Conservation (phyloP, 2,113 vertebrate genomes). For the Rutilus rutilus region DNA sequence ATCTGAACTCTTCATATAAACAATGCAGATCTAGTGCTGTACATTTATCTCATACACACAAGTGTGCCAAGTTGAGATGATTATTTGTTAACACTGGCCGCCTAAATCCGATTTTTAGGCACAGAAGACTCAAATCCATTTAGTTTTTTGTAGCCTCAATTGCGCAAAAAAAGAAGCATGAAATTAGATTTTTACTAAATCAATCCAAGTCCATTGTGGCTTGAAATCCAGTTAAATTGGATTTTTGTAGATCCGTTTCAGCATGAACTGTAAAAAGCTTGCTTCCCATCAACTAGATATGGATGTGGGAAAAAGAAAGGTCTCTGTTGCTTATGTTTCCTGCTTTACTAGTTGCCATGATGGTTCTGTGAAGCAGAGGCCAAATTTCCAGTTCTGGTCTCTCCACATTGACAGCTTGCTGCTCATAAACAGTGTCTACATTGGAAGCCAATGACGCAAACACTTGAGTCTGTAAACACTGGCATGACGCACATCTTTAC, state of each 20-base stretch:
- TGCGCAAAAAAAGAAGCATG: neutral
- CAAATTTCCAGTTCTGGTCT: neutral
- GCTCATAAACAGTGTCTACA: neutral
- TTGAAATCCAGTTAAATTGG: slow-evolving; percentile 10
- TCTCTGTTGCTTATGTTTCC: neutral
- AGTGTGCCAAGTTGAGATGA: neutral
- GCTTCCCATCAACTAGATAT: neutral
- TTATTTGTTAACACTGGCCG: neutral
- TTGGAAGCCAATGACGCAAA: neutral
- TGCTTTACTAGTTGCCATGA: neutral
- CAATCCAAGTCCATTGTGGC: neutral
- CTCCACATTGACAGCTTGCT: neutral
- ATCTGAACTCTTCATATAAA: too few species aligned
- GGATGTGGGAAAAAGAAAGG: neutral
- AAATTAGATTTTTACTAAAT: slow-evolving; percentile 19
- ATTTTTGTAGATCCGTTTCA: slow-evolving; percentile 12
- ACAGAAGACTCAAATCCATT: neutral
- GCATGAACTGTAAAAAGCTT: neutral
- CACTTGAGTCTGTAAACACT: neutral
- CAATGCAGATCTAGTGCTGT: neutral
- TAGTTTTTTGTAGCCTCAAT: slow-evolving; percentile 9
- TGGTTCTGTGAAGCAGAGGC: neutral
- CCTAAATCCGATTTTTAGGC: neutral
- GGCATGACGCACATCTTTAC: neutral
- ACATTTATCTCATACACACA: neutral